These are phyloP conservation scores for Eristalis tenax DNA, from an alignment of 2,888 invertebrate species.

Conservation along the genomic window DNA sequence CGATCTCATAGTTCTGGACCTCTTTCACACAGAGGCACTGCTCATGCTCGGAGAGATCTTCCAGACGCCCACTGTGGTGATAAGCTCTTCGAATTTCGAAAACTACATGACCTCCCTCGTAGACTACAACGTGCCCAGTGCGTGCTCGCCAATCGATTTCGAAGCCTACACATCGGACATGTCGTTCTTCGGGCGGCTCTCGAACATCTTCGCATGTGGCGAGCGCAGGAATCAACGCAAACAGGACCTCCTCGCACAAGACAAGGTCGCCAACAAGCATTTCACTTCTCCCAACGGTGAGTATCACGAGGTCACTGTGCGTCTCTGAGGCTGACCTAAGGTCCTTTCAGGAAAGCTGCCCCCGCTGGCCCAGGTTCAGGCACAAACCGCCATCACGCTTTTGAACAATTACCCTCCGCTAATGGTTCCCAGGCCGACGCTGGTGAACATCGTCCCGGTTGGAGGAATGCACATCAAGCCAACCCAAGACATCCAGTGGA, in stretches of 20 bases:
- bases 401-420: constrained; percentile 82
- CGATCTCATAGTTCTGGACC: constrained; percentile 81
- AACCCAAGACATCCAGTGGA: constrained; percentile 79
- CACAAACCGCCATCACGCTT: constrained; percentile 81
- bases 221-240: constrained; percentile 76
- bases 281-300: constrained; percentile 76
- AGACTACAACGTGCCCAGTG: constrained; percentile 81
- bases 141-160: constrained; percentile 82
- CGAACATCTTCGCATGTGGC: constrained; percentile 81
- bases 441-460: constrained; percentile 82
- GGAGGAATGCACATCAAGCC: constrained; percentile 83
- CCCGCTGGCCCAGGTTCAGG: constrained; percentile 79
- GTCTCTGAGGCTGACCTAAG: not conserved
- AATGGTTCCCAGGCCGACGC: constrained; percentile 80
- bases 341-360: constrained; percentile 45
- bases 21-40: constrained; percentile 81
- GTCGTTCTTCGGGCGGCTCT: constrained; percentile 82
- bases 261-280: constrained; percentile 77
- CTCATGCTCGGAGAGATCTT: constrained; percentile 80
- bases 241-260: constrained; percentile 77
- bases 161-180: constrained; percentile 79
- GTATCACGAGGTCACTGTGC: not conserved
- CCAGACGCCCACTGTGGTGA: constrained; percentile 79
- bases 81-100: constrained; percentile 80
- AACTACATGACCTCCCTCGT: constrained; percentile 81